Evolutionary conservation across 2,113 vertebrate species (phyloP).

Genomic region (Leiothrix lutea): DNA sequence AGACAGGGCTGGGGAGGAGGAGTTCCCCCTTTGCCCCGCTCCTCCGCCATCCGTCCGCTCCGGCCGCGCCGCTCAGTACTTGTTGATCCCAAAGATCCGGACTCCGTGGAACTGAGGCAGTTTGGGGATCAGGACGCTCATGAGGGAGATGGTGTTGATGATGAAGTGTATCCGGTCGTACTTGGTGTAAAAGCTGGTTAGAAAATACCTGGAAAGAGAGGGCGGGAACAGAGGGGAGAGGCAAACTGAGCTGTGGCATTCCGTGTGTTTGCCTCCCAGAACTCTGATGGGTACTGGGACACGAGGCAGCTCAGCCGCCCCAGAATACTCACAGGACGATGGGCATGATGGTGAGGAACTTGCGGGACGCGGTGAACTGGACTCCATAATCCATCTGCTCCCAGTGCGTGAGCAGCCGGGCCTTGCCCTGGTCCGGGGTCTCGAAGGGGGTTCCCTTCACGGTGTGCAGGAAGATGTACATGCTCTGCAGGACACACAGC

Average conservation of each 20-base stretch:
- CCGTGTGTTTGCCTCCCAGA: fast-evolving
- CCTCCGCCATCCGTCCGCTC: background rate
- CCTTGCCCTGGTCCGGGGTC: constrained; percentile 95
- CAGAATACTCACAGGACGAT: constrained; percentile 88
- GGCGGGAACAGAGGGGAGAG: background rate
- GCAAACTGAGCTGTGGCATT: background rate
- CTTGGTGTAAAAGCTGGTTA: constrained; percentile 85
- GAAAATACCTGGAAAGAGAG: constrained; percentile 73
- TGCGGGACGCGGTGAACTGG: constrained; percentile 93
- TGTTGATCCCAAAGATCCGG: constrained; percentile 84
- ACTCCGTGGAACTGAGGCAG: constrained; percentile 81
- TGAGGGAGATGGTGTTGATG: constrained; percentile 81
- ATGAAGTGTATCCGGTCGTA: constrained; percentile 80
- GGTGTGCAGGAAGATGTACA: constrained; percentile 96
- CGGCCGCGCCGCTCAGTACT: constrained; percentile 69
- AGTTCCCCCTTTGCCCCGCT: background rate
- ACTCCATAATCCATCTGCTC: constrained; percentile 98
- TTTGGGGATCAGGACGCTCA: constrained; percentile 83
- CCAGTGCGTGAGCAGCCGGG: constrained; percentile 93
- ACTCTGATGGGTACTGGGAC: background rate
- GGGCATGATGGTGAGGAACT: constrained; percentile 97
- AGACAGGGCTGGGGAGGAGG: background rate
- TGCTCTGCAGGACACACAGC: constrained; percentile 77
- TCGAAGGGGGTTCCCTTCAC: constrained; percentile 97
- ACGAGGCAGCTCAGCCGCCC: background rate